These are phyloP conservation scores for Atta cephalotes DNA, from an alignment of 1,140 invertebrate genomes.

Conservation along the genomic window DNA sequence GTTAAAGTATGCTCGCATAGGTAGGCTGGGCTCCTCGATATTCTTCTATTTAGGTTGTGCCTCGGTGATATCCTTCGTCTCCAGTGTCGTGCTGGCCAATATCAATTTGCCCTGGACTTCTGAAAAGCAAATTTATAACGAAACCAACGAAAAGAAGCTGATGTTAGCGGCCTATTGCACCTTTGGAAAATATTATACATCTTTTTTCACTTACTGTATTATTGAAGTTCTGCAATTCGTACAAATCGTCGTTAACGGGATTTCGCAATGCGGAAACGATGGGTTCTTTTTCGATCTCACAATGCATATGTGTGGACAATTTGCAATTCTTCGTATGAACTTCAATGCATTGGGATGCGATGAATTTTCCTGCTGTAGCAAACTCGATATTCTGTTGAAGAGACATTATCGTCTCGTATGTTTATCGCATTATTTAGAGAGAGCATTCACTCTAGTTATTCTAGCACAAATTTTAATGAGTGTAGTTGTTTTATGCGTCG, in stretches of 20 bases:
- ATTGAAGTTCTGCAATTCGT: slow-evolving; percentile 20
- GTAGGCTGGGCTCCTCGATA: slow-evolving; percentile 1
- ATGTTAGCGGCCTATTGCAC: slow-evolving; percentile 36
- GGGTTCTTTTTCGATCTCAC: slow-evolving; percentile 65
- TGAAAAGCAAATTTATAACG: slow-evolving; percentile 1
- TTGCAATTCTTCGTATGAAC: slow-evolving; percentile 33
- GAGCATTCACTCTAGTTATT: slow-evolving; percentile 40
- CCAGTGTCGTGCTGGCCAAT: background rate
- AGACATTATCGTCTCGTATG: slow-evolving; percentile 43
- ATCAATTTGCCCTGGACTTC: background rate
- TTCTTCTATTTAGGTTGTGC: slow-evolving; percentile 25
- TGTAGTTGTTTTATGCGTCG: slow-evolving; percentile 58
- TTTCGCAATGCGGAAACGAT: slow-evolving; percentile 65
- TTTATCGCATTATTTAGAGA: slow-evolving; percentile 20
- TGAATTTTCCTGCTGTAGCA: slow-evolving; percentile 9
- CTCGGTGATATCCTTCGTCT: background rate
- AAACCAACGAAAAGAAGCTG: background rate
- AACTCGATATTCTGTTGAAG: slow-evolving; percentile 16
- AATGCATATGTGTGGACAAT: slow-evolving; percentile 58
- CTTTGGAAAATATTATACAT: slow-evolving; percentile 22
- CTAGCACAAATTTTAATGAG: slow-evolving; percentile 58
- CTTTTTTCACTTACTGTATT: background rate
- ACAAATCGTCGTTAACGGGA: slow-evolving; percentile 39
- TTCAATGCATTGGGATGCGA: slow-evolving; percentile 14
- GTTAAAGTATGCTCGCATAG: slow-evolving; percentile 22